Percentiles rank a stretch among this genome's conserved stretches.
phyloP scores from a whole-genome alignment of 1,140 invertebrate species.

The Zaprionus nigranus region DNA sequence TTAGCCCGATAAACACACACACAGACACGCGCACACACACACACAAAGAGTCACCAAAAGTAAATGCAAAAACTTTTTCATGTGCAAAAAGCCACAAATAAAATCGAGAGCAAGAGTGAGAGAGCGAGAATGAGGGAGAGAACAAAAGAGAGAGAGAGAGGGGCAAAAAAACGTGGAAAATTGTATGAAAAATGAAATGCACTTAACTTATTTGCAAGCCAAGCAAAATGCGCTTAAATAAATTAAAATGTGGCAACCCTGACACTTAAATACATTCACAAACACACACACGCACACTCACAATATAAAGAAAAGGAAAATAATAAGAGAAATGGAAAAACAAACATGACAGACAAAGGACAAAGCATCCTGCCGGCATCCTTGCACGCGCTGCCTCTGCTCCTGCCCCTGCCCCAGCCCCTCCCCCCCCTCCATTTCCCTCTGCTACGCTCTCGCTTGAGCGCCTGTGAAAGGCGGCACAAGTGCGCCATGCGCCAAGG shows the following conservation, averaged over 20 bases:
- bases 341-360: conserved; percentile 46
- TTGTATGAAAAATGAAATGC: conserved; percentile 55
- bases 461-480: conserved; percentile 59
- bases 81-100: conserved; percentile 1
- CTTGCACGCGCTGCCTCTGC: conserved; percentile 17
- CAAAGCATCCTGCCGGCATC: conserved; percentile 38
- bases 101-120: conserved; percentile 10
- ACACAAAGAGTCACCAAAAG: conserved; percentile 1
- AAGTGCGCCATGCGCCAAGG: conserved; percentile 57
- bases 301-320: conserved; percentile 5
- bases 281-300: background rate
- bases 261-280: conserved; percentile 60
- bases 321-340: conserved; percentile 22
- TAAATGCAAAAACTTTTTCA: conserved; percentile 29
- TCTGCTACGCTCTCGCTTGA: conserved; percentile 37
- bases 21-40: conserved; percentile 7
- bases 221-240: conserved; percentile 70
- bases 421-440: no score
- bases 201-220: conserved; percentile 73
- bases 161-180: conserved; percentile 12
- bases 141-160: background rate
- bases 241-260: conserved; percentile 78
- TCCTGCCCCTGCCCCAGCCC: no score
- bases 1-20: conserved; percentile 42
- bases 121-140: background rate